phyloP scores from a whole-genome alignment of 2,888 invertebrate species.

The Myopa tessellatipennis region DNA sequence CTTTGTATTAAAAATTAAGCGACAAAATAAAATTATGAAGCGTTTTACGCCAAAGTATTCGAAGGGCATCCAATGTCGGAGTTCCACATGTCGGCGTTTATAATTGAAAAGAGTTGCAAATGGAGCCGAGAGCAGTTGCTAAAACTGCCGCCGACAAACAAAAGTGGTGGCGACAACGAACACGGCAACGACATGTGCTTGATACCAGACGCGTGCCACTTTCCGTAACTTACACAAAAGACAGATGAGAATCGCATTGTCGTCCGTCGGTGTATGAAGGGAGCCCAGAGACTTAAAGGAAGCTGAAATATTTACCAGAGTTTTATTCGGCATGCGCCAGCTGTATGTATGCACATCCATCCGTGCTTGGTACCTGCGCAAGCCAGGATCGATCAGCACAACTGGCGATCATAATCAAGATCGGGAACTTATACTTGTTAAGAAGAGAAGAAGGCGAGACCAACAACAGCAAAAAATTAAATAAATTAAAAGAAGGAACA shows the following conservation, averaged over 20 bases:
- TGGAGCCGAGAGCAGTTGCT: slow-evolving; percentile 31
- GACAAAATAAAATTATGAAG: slow-evolving; percentile 19
- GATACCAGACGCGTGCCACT: slow-evolving; percentile 64
- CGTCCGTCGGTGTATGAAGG: slow-evolving; percentile 25
- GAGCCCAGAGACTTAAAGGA: neutral
- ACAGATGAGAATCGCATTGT: slow-evolving; percentile 11
- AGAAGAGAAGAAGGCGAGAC: neutral
- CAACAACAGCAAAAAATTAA: neutral
- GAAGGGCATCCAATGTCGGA: neutral
- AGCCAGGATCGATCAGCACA: neutral
- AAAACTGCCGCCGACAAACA: slow-evolving; percentile 32
- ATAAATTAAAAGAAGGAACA: slow-evolving; percentile 42
- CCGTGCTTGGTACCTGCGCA: slow-evolving; percentile 12
- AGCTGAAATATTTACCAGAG: slow-evolving; percentile 50
- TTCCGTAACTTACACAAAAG: slow-evolving; percentile 27
- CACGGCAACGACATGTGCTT: slow-evolving; percentile 41
- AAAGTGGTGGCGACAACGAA: slow-evolving; percentile 44
- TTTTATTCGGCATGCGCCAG: slow-evolving; percentile 58
- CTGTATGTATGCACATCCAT: slow-evolving; percentile 48
- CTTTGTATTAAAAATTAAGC: neutral
- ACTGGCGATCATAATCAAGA: slow-evolving; percentile 28
- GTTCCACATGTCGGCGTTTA: slow-evolving; percentile 20
- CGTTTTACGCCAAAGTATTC: neutral
- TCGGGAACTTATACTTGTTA: neutral
- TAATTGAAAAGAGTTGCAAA: neutral